Conservation (phyloP, 2,888 invertebrate genomes). For the Ophonus ardosiacus region DNA sequence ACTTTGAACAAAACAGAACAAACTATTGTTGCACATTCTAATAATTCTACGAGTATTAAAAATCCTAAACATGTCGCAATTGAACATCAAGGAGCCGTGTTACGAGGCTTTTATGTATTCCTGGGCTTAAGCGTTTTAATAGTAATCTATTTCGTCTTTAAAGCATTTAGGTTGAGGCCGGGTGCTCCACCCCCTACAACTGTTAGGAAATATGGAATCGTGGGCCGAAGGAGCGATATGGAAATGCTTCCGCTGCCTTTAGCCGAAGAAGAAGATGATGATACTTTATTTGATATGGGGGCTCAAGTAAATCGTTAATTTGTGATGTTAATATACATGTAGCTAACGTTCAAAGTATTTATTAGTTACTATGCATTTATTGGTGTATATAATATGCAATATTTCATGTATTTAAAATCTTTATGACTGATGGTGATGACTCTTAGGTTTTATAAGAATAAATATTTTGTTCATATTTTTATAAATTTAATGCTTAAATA, state of each 20-base stretch:
- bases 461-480: conserved; percentile 61
- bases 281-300: conserved; percentile 73
- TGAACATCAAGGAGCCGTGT: conserved; percentile 67
- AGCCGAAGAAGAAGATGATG: conserved; percentile 74
- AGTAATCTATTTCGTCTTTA: conserved; percentile 68
- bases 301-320: conserved; percentile 53
- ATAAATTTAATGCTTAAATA: conserved; percentile 58
- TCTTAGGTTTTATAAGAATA: conserved; percentile 55
- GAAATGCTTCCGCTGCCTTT: conserved; percentile 75
- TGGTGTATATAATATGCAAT: conserved; percentile 44
- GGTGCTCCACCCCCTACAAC: conserved; percentile 68
- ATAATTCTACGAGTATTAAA: neutral
- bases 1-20: neutral
- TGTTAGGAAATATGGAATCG: conserved; percentile 74
- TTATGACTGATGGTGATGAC: conserved; percentile 59
- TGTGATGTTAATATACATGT: conserved; percentile 36
- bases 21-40: neutral
- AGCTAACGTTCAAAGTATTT: conserved; percentile 31
- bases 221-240: conserved; percentile 72
- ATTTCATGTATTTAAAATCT: conserved; percentile 22
- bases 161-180: conserved; percentile 68
- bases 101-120: conserved; percentile 69
- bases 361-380: conserved; percentile 34
- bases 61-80: conserved; percentile 6
- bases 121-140: conserved; percentile 68